Percentiles rank a stretch among this genome's conserved stretches.
Conservation (phyloP, 53 echinoderm and acorn worm genomes). For the Patiria pectinifera region DNA sequence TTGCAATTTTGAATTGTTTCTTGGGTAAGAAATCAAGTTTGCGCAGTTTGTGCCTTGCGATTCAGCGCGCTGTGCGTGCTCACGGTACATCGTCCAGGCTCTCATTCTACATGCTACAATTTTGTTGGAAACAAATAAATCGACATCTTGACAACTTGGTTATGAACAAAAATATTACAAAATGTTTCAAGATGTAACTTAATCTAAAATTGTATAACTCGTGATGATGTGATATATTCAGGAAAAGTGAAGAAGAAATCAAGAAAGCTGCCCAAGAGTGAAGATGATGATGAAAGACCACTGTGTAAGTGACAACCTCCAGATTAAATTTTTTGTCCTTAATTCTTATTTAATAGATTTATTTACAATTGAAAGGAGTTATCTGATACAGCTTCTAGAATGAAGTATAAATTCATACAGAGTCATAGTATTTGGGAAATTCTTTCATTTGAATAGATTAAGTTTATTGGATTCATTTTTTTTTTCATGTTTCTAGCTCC, state of each 20-base stretch:
- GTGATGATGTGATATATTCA: not conserved
- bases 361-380: too few species aligned
- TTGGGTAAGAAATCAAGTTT: too few species aligned
- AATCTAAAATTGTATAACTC: not conserved
- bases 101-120: too few species aligned
- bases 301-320: slow-evolving; percentile 54
- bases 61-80: too few species aligned
- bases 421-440: not conserved
- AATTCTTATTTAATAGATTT: not conserved
- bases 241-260: slow-evolving; percentile 80
- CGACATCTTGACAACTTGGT: too few species aligned
- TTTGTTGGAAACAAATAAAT: too few species aligned
- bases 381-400: too few species aligned
- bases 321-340: not conserved
- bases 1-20: too few species aligned
- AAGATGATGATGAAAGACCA: slow-evolving; percentile 67
- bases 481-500: slow-evolving; percentile 50
- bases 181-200: not conserved
- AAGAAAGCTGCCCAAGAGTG: slow-evolving; percentile 52
- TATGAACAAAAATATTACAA: too few species aligned
- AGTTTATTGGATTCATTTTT: not conserved
- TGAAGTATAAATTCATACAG: too few species aligned
- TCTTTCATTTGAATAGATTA: not conserved
- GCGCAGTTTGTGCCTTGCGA: too few species aligned
- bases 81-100: too few species aligned